Evolutionary conservation across 2,113 vertebrate species (phyloP).

Genomic region (Centropristis striata): DNA sequence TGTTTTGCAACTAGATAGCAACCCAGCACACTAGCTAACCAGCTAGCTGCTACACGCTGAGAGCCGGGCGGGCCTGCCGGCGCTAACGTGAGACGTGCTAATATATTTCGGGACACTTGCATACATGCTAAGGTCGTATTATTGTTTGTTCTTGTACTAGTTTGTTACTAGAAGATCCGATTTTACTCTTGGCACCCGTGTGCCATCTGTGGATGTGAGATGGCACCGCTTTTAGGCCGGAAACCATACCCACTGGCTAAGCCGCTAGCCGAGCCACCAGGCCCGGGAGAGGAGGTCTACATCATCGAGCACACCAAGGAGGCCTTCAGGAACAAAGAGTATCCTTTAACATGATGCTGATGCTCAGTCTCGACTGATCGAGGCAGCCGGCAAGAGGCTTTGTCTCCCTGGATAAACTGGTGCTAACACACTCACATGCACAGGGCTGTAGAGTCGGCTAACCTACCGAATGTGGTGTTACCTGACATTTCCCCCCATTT

Average conservation of each 20-base stretch:
- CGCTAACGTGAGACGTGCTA: conserved; percentile 65
- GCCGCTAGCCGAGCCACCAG: conserved; percentile 89
- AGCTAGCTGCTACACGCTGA: conserved; percentile 75
- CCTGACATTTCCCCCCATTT: conserved; percentile 25
- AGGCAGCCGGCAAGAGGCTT: conserved; percentile 9
- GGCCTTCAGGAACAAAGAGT: conserved; percentile 98
- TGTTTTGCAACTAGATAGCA: conserved; percentile 81
- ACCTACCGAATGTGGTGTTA: neutral
- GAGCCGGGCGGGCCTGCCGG: conserved; percentile 81
- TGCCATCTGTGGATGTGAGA: conserved; percentile 77
- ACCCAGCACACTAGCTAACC: conserved; percentile 58
- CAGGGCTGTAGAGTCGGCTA: no score
- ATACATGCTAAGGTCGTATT: conserved; percentile 66
- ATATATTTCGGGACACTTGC: conserved; percentile 23
- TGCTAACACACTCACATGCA: no score
- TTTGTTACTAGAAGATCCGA: conserved; percentile 8
- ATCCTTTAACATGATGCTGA: conserved; percentile 85
- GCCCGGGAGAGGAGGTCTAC: conserved; percentile 90
- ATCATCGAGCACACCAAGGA: conserved; percentile 94
- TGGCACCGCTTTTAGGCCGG: conserved; percentile 97
- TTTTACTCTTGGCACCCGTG: conserved; percentile 43
- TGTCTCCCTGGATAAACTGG: rapidly evolving
- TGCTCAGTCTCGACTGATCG: conserved; percentile 20
- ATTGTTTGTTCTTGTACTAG: conserved; percentile 15
- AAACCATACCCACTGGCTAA: conserved; percentile 94